These are phyloP conservation scores for Petrocephalus sullivani DNA, from an alignment of 2,797 vertebrate species.

Conservation along the genomic window DNA sequence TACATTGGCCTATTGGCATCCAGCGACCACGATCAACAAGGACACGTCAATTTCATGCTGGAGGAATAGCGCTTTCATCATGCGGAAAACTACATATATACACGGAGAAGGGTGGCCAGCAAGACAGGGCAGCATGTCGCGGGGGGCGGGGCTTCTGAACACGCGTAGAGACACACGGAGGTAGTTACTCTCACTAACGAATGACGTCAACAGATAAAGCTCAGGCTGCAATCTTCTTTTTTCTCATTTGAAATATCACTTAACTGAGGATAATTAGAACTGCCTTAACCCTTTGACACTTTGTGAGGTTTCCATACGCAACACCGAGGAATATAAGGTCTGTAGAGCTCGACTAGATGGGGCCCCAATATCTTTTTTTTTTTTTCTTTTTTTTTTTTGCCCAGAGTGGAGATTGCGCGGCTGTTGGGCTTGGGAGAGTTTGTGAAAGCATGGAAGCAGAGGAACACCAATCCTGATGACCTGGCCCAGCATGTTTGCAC, in stretches of 20 bases:
- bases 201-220: conserved; percentile 8
- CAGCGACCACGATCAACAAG: conserved; percentile 32
- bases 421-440: not conserved
- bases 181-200: conserved; percentile 1
- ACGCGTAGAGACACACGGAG: not conserved
- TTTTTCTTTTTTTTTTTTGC: not conserved
- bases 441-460: not conserved
- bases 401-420: not conserved
- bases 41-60: conserved; percentile 37
- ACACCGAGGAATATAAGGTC: not conserved
- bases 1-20: conserved; percentile 3
- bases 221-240: conserved; percentile 11
- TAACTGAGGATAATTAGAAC: conserved; percentile 12
- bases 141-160: not conserved
- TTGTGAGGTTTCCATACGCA: not conserved
- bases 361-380: not conserved
- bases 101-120: not conserved
- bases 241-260: not conserved
- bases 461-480: not conserved
- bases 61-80: conserved; percentile 39
- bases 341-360: not conserved
- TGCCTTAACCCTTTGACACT: not conserved
- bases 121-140: not conserved
- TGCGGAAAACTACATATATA: conserved; percentile 30
- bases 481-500: not conserved